Conservation (phyloP, 2,888 invertebrate species). For the Netelia virgata region DNA sequence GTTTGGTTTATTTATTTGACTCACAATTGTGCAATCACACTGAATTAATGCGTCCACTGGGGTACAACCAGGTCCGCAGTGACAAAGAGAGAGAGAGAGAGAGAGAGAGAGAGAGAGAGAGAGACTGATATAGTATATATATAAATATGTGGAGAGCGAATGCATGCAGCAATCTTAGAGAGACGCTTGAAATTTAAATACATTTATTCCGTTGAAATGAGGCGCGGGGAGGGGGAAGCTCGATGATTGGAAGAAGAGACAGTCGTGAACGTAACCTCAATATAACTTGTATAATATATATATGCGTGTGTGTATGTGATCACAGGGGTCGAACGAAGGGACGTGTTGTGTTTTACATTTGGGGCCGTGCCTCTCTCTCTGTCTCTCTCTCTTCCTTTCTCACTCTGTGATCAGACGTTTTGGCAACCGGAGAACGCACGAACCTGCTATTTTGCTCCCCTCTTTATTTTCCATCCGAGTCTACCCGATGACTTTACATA, state of each 20-base stretch:
- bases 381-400: neutral
- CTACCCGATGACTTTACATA: neutral
- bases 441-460: constrained; percentile 35
- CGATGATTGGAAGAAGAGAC: constrained; percentile 19
- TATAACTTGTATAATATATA: constrained; percentile 23
- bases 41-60: constrained; percentile 46
- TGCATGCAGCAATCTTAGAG: too few species aligned
- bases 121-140: neutral
- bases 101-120: neutral
- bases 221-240: constrained; percentile 12
- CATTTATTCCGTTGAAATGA: constrained; percentile 58
- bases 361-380: neutral
- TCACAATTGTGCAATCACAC: constrained; percentile 53
- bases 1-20: constrained; percentile 57
- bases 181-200: constrained; percentile 43
- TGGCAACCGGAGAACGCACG: constrained; percentile 54
- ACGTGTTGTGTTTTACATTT: too few species aligned
- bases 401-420: constrained; percentile 58
- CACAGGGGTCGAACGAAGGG: constrained; percentile 19
- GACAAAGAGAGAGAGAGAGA: too few species aligned
- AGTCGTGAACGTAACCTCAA: constrained; percentile 6
- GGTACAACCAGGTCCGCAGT: neutral
- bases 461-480: constrained; percentile 23
- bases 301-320: constrained; percentile 3
- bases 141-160: too few species aligned